Percentiles rank a stretch among this genome's conserved stretches.
phyloP scores from a whole-genome alignment of 2,888 invertebrate species.

The Dynastes maya region DNA sequence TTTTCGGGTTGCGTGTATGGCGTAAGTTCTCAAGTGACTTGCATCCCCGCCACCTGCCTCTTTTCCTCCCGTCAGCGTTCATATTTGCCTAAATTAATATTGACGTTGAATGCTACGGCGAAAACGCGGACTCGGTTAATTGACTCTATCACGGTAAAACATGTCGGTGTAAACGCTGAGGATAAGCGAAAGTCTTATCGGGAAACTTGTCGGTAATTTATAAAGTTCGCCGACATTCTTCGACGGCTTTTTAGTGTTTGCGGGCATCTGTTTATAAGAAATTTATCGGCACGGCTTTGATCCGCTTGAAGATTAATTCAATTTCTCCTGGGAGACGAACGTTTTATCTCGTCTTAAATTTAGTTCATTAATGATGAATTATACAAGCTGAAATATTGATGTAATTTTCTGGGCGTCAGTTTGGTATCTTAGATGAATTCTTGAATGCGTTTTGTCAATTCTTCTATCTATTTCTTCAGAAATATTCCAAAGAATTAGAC shows the following conservation, averaged over 20 bases:
- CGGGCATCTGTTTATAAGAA: no score
- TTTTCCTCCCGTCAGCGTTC: background rate
- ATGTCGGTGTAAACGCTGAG: background rate
- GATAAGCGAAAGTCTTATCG: background rate
- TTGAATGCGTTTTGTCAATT: no score
- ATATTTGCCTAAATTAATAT: constrained; percentile 26
- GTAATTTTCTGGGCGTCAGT: no score
- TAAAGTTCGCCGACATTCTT: constrained; percentile 13
- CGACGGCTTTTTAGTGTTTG: background rate
- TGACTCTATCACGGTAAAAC: constrained; percentile 17
- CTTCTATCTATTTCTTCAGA: no score
- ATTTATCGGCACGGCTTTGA: no score
- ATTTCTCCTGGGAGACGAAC: no score
- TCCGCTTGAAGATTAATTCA: no score
- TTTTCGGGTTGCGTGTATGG: constrained; percentile 10
- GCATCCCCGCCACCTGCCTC: background rate
- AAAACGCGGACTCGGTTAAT: constrained; percentile 8
- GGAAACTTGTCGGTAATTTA: background rate
- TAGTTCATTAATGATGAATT: no score
- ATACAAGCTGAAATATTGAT: no score
- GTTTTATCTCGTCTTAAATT: no score
- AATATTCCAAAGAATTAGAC: no score
- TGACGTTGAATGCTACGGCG: constrained; percentile 3
- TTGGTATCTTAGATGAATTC: no score
- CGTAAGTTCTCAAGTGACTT: background rate